phyloP scores from a whole-genome alignment of 2,888 invertebrate species.

The Drosophila ezoana region DNA sequence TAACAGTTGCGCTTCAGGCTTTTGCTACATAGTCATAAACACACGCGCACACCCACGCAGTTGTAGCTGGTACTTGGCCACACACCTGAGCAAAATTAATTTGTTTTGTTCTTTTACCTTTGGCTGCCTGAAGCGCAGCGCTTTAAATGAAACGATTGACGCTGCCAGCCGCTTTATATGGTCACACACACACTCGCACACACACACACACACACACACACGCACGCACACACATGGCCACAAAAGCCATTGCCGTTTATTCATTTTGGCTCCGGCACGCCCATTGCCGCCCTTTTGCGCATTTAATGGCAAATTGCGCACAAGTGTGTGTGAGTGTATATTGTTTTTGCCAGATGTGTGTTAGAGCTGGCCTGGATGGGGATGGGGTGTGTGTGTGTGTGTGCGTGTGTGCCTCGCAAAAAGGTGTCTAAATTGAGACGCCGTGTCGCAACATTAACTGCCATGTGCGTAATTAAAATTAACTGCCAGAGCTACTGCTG shows the following conservation, averaged over 20 bases:
- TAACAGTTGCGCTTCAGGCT: constrained; percentile 52
- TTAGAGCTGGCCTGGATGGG: neutral
- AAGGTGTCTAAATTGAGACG: constrained; percentile 79
- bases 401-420: constrained; percentile 37
- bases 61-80: constrained; percentile 34
- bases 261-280: constrained; percentile 50
- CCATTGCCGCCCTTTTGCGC: constrained; percentile 40
- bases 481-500: constrained; percentile 56
- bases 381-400: neutral
- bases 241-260: constrained; percentile 76
- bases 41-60: constrained; percentile 24
- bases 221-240: constrained; percentile 42
- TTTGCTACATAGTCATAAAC: constrained; percentile 45
- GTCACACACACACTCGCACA: constrained; percentile 13
- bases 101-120: constrained; percentile 73
- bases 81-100: constrained; percentile 71
- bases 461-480: constrained; percentile 79
- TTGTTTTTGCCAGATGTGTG: constrained; percentile 13
- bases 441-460: constrained; percentile 75
- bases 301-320: constrained; percentile 75
- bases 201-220: constrained; percentile 1
- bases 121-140: constrained; percentile 49
- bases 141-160: constrained; percentile 74
- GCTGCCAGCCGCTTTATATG: constrained; percentile 47
- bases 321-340: constrained; percentile 11